Base-by-base conservation (phyloP, 2,888 invertebrate species). In the Drosophila pseudotalamancana region DNA sequence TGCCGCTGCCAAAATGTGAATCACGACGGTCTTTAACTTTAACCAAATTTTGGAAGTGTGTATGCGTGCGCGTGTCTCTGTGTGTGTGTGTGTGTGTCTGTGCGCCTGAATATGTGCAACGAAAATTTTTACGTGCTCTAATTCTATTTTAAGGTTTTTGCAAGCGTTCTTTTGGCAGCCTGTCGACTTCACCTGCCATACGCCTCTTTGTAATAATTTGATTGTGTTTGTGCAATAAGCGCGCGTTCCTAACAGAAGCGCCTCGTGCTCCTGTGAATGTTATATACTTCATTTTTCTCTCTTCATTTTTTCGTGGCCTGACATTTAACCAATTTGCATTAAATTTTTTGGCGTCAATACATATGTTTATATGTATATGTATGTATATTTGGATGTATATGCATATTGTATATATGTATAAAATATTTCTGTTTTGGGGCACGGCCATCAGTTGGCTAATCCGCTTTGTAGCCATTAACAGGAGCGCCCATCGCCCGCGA, bases 61-160 rank as follows among this genome's bases (percentile, higher is more conserved):
- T 32, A 18, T 49, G 12, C 8, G 9, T 23, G 18, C 31, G 12
- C 35, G 23, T 21, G 18, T 27, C 14, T 31, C 23, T 25, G 27
- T 45, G 31, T 27, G 45, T 31, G 11, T 53, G 19, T 18, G 29
- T 51, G n/a, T 56, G n/a, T 39, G 55, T 50, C 37, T 35, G 39
- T 32, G 31, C 25, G 43, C 64, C 61, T 43, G 19, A 62, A 70
- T 67, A 45, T 69, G 67, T 80, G 81, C 72, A 77, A 72, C 75
- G 68, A 81, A 83, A 21, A 48, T 43, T 66, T 79, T 69, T 84
- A 81, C 84, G 81, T 81, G 81, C 84, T 81, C 70, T 77, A 80
- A 84, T 81, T 81, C 80, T 70, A 83, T 81, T 80, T 83, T 59
- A 63, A 35, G 69, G 56, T 60, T 54, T 59, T 72, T 72, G 67